phyloP scores from a whole-genome alignment of 2,797 vertebrate genomes.

The Vipera latastei region DNA sequence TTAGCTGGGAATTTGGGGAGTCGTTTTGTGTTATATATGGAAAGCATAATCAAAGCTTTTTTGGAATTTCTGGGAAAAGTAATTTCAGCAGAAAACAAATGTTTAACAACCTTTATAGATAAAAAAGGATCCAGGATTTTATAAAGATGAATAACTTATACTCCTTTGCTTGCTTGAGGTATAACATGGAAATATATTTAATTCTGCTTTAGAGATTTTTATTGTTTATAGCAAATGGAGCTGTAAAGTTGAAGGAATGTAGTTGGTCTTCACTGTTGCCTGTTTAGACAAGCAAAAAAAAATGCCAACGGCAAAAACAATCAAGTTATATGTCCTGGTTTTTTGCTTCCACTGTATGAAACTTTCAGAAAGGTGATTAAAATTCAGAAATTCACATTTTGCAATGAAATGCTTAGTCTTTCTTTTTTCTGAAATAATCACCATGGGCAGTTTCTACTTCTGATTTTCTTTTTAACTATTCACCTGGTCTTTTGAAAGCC shows the following conservation, averaged over 20 bases:
- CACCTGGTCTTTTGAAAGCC: not conserved
- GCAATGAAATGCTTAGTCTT: not conserved
- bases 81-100: not conserved
- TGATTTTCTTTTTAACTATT: not conserved
- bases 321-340: not conserved
- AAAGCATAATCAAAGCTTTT: not conserved
- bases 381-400: not conserved
- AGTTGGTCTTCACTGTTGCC: not conserved
- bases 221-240: not conserved
- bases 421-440: not conserved
- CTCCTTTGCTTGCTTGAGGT: not conserved
- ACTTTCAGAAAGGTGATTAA: not conserved
- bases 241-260: not conserved
- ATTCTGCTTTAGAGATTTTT: not conserved
- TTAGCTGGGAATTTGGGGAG: not conserved
- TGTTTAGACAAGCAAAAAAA: not conserved
- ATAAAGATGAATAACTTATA: not conserved
- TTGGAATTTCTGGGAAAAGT: not conserved
- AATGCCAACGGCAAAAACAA: not conserved
- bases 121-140: not conserved
- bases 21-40: not conserved
- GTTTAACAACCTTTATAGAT: not conserved
- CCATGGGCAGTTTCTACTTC: not conserved
- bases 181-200: not conserved
- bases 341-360: not conserved